Evolutionary conservation across 2,113 vertebrate species (phyloP), one percentile per base, ranked within the genome.

Genomic region (Sclerurus mexicanus): DNA sequence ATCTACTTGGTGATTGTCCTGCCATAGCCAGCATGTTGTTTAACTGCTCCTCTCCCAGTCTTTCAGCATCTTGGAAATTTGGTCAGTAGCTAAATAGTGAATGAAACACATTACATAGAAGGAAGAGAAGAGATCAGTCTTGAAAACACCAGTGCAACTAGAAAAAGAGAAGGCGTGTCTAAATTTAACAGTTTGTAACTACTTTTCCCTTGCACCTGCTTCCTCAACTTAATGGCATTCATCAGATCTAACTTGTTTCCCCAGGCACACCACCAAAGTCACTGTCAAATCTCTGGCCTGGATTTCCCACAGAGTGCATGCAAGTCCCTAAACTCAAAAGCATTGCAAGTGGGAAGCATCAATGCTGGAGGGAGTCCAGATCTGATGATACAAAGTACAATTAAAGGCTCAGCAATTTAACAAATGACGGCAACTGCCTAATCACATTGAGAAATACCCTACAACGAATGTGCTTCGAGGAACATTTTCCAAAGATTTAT

Each of bases 121-220:
- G 8, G 73, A 22, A 33, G 27, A 49, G 78, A 72, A 82, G 9
- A 73, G 5, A 58, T 21, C n/a, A 14, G 11, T 3, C n/a, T 75
- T 79, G 33, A 72, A 74, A 60, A 47, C 28, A 77, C 4, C 47
- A 62, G 13, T 13, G 12, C 27, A 56, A 53, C 25, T 39, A 46
- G 30, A 62, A 37, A 22, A 4, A 71, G 23, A 76, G 30, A 66
- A 85, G 73, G 10, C 12, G 7, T 67, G 33, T 20, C 13, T 60
- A 72, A 80, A 92, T 71, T 80, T 50, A 93, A 31, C 7, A 66
- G 15, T 44, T 71, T 58, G n/a, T 55, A 58, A 46, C 31, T 24
- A 7, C 14, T 19, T 53, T 33, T 17, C 9, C 13, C 20, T 10
- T 3, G 6, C 2, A 9, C 7, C 8, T 2, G 1, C 11, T 17